A percentile compares a stretch with the other conserved stretches of the same genome.
These are phyloP conservation scores for Crenichthys baileyi DNA, from an alignment of 2,797 vertebrate species.

Conservation along the genomic window DNA sequence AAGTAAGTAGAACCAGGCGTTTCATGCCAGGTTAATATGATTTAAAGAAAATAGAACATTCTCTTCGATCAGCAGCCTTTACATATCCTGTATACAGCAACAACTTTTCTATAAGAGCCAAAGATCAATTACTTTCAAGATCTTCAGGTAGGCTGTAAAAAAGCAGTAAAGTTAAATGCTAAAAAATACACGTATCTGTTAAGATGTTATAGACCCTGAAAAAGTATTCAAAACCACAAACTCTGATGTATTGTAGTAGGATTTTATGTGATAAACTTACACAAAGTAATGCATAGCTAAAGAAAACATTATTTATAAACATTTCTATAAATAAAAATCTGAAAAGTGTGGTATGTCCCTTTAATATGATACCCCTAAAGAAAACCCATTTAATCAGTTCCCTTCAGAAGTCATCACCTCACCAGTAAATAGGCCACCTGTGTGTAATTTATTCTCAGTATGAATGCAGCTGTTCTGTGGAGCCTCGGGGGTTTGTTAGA, in stretches of 20 bases:
- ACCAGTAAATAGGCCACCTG: background rate
- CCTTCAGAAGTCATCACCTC: background rate
- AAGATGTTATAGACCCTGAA: background rate
- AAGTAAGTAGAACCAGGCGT: conserved; percentile 35
- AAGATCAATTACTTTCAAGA: conserved; percentile 3
- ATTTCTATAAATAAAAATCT: background rate
- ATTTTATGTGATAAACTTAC: background rate
- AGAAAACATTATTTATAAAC: too few relatives aligned
- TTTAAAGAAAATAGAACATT: background rate
- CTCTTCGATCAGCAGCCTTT: conserved; percentile 1
- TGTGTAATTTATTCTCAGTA: background rate
- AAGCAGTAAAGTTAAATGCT: background rate
- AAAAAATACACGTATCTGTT: too few relatives aligned
- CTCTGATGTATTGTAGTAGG: background rate
- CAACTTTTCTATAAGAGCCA: background rate
- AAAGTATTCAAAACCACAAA: background rate
- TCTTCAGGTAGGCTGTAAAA: background rate
- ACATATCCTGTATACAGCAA: background rate
- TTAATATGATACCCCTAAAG: background rate
- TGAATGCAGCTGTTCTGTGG: background rate
- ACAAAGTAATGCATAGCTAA: background rate
- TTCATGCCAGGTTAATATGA: conserved; percentile 16
- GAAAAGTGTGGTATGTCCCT: background rate
- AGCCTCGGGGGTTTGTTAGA: background rate
- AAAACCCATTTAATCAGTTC: background rate